Base-by-base conservation (phyloP, 2,113 vertebrate species). In the Urocitellus parryii region DNA sequence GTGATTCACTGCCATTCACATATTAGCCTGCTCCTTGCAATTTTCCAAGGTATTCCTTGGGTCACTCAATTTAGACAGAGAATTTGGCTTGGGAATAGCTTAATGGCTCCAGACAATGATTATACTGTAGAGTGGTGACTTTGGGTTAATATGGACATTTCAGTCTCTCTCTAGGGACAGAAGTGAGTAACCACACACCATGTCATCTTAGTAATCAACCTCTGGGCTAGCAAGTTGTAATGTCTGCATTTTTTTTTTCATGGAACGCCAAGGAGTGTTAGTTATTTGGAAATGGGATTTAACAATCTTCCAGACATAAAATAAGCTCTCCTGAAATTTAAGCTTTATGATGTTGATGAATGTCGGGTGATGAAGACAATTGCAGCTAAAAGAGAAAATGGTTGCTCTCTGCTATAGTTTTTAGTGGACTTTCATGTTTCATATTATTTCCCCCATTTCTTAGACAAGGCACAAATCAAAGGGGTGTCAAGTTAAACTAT, bases 1-100 rank as follows among this genome's bases (percentile, higher is more conserved):
- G 68, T 58, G 13, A 63, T 51, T 83, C 25, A 16, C 79, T 65
- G 48, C 25, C 42, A 61, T 14, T 90, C 68, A 76, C 72, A 20
- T 67, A 81, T 92, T 61, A 96, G 63, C 39, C 42, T 9, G 7
- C 82, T 86, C 27, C 92, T 65, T 83, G 63, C 67, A 91, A 89
- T 12, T 61, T 73, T 61, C 65, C 25, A 32, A n/a, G 9, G 39
- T 65, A 81, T 90, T 91, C 91, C 61, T 63, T 87, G 90, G 51
- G 87, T 91, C 84, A 77, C 32, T 83, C 78, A 56, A 20, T 90
- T 83, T 91, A 68, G 10, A 77, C 39, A 68, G 76, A 63, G 61
- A 84, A 32, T 91, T 92, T 94, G 70, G 16, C 70, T 89, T 83
- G 68, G 79, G 58, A 93, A 74, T 94, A 93, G 51, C 76, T 76